A percentile compares a stretch with the other conserved stretches of the same genome.
These are phyloP conservation scores for Calycopis cecrops DNA, from an alignment of 1,140 invertebrate species.

Conservation along the genomic window DNA sequence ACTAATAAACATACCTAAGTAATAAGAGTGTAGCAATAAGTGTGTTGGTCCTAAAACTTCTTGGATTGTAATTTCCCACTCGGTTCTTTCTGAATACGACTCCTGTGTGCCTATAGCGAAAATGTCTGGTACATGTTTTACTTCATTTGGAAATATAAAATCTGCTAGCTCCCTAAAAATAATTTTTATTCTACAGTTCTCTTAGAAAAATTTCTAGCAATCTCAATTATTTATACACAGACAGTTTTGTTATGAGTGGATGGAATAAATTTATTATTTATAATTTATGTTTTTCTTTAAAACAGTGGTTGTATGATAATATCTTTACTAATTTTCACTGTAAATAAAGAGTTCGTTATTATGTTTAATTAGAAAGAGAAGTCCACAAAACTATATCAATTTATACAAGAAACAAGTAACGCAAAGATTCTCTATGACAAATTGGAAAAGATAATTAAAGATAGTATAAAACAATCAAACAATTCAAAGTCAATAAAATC, in stretches of 20 bases:
- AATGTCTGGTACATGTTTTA: conserved; percentile 92
- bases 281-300: no score
- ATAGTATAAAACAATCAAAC: no score
- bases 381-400: no score
- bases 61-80: conserved; percentile 94
- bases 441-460: no score
- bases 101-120: conserved; percentile 96
- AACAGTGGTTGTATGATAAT: no score
- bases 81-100: conserved; percentile 86
- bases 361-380: no score
- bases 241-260: background rate
- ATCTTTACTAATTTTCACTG: no score
- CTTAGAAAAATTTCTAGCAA: background rate
- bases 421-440: no score
- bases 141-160: conserved; percentile 88
- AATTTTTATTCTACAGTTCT: background rate
- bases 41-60: conserved; percentile 94
- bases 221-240: no score
- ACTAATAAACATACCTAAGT: conserved; percentile 73
- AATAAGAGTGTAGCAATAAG: conserved; percentile 87
- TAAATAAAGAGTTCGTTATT: no score
- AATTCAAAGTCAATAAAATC: no score
- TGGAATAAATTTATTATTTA: conserved; percentile 1
- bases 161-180: conserved; percentile 85
- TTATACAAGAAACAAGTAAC: no score